phyloP scores from a whole-genome alignment of 2,113 vertebrate species.

The Triplophysa tibetana region DNA sequence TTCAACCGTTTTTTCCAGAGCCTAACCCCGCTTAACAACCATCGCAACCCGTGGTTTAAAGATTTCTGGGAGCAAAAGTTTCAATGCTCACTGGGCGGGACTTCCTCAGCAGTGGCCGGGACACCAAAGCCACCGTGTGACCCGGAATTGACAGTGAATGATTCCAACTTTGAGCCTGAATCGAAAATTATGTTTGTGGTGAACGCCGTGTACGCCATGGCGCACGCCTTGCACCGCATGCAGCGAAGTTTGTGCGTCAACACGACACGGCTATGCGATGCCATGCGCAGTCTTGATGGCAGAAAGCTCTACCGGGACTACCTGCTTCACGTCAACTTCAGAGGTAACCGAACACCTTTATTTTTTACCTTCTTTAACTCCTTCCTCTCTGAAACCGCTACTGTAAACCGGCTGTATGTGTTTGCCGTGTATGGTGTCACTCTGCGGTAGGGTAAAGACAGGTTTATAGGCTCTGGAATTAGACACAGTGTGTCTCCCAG shows the following conservation, averaged over 20 bases:
- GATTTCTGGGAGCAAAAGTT: conserved; percentile 99
- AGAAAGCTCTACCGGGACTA: conserved; percentile 92
- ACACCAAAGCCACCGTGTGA: conserved; percentile 77
- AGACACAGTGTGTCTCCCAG: conserved; percentile 40
- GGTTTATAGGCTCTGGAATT: conserved; percentile 51
- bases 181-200: conserved; percentile 99
- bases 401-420: conserved; percentile 10
- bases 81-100: conserved; percentile 82
- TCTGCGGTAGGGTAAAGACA: conserved; percentile 38
- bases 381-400: background rate
- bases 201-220: conserved; percentile 96
- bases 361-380: conserved; percentile 64
- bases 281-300: conserved; percentile 92
- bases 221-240: conserved; percentile 91
- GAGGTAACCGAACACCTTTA: conserved; percentile 77
- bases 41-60: conserved; percentile 93
- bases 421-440: conserved; percentile 36
- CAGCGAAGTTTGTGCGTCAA: conserved; percentile 90
- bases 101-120: conserved; percentile 45
- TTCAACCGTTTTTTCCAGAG: conserved; percentile 93
- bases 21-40: conserved; percentile 86
- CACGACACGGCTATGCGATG: conserved; percentile 90
- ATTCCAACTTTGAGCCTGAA: conserved; percentile 91
- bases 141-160: conserved; percentile 83
- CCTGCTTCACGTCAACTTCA: conserved; percentile 94